A percentile compares a stretch with the other conserved stretches of the same genome.
Conservation (phyloP, 2,888 invertebrate species). For the Clitarchus hookeri region DNA sequence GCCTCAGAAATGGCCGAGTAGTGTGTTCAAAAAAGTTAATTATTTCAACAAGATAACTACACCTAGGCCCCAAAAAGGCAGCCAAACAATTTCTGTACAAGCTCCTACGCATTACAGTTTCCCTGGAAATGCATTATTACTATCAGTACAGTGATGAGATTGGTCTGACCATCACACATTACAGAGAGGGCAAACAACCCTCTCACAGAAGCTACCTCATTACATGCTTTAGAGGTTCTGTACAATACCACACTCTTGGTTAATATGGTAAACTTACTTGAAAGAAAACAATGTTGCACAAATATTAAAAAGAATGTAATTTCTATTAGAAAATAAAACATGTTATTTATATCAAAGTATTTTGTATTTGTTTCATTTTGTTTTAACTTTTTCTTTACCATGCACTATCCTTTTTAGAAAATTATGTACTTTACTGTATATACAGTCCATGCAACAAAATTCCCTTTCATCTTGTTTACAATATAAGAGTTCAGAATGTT, state of each 20-base stretch:
- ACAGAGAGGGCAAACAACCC: neutral
- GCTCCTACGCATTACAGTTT: neutral
- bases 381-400: too few species aligned
- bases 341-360: neutral
- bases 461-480: neutral
- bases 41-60: neutral
- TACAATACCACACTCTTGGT: neutral
- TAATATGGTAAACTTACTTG: neutral
- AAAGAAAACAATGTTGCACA: neutral
- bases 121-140: neutral
- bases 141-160: slow-evolving; percentile 14
- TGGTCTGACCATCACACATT: neutral
- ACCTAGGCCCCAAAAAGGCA: neutral
- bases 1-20: neutral
- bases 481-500: neutral
- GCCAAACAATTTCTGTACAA: neutral
- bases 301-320: neutral
- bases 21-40: neutral
- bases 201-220: neutral
- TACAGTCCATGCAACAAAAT: neutral
- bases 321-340: neutral
- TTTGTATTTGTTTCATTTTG: neutral
- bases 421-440: too few species aligned
- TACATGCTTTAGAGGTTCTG: neutral
- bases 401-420: too few species aligned